Base-by-base conservation (phyloP, 2,113 vertebrate genomes). In the Cariama cristata region DNA sequence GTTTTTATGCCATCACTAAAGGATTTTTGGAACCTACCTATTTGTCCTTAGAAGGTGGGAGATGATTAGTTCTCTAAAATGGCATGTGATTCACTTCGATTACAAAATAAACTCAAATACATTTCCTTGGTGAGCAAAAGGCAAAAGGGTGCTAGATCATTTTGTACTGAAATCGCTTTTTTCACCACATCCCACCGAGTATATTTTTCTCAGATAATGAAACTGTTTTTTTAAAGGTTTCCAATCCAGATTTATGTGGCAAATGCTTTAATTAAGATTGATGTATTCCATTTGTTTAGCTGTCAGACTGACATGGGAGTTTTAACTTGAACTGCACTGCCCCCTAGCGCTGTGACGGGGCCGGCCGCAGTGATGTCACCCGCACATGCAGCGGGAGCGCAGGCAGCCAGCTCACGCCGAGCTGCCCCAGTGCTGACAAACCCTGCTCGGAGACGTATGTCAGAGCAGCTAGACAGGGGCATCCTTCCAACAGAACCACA, bases 321-420 rank as follows among this genome's bases (percentile, higher is more conserved):
- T 92, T 86, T 97, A 49, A 40, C 96, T 66, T 71, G 97, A 84
- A 87, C 95, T 53, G 97, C 97, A 98, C 95, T 98, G 98, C 97
- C 98, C 96, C 92, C 98, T 98, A 98, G 98, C 84, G 98, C 98
- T 89, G 95, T n/a, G 81, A 26, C n/a, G 86, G 94, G 96, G 97
- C 86, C 50, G 80, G 90, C 97, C 80, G 93, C 92, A 8, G 92
- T 98, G 98, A 98, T 98, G 98, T 98, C 97, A 98, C 90, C 15
- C 21, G 75, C 84, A 73, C 79, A 90, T 52, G 93, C 97, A 67
- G 95, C 9, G 95, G 30, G 35, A 82, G 88, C 94, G 13, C 50
- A 50, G 60, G 56, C 93, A 72, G 87, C 21, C 79, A 14, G 62
- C 6, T 35, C 85, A 27, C 10, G 85, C 93, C 27, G 93, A 53